Base-by-base conservation (phyloP, 1,140 invertebrate species). In the Lordiphosa collinella region DNA sequence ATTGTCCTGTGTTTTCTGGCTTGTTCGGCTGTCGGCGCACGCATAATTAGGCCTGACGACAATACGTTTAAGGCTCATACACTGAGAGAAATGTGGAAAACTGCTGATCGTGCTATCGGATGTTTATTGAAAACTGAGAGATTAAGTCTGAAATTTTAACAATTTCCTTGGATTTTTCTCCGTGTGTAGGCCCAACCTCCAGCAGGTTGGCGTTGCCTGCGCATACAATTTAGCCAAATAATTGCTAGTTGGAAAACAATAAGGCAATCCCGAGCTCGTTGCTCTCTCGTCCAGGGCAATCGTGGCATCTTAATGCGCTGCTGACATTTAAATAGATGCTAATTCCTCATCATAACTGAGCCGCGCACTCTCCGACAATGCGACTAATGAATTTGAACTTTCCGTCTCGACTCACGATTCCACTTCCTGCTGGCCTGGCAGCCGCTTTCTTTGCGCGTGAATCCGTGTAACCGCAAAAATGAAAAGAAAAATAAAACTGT, bases 301-400 rank as follows among this genome's bases (percentile, higher is more conserved):
- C 76, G 76, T 82, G 76, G 76, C 76, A 82, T 82, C 71, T 84
- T 82, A 82, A 82, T 82, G 76, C 58, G 51, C 43, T 22, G 25
- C 40, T 68, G 78, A 71, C 76, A 80, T 82, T 82, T 80, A 80
- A 80, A 80, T 82, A 80, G 76, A 82, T 82, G 76, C 71, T 84
- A 82, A 82, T 82, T 82, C 58, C 25, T 44, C 71, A 72, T 82
- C 76, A 82, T 84, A 80, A 80, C 72, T 63, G 76, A 56, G 16
- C 11, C n/a, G 11, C 31, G 7, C 29, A 6, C 10, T 7, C n/a
- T 9, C 34, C 25, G 38, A 12, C 11, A 41, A 40, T 44, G 35
- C 35, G 57, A 37, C 60, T 55, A 79, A 80, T 80, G 72, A 74
- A 79, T 80, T 68, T 68, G 55, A 68, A 68, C 65, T 48, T 43